Conservation (phyloP, 2,797 vertebrate species). For the Mormyrus hasselquistii region DNA sequence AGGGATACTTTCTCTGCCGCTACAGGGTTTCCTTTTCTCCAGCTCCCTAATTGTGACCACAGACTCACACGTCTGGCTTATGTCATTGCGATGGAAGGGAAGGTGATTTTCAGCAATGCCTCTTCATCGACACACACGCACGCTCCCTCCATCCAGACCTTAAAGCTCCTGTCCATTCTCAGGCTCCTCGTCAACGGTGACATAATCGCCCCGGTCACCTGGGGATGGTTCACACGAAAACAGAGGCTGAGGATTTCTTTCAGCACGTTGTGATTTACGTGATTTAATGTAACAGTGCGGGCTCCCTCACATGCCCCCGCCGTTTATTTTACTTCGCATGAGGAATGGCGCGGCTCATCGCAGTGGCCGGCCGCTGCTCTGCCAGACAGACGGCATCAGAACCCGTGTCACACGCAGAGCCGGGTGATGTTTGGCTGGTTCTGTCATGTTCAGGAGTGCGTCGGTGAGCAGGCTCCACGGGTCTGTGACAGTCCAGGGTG, state of each 20-base stretch:
- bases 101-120: constrained; percentile 61
- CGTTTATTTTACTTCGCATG: constrained; percentile 44
- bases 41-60: constrained; percentile 25
- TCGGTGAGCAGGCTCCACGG: neutral
- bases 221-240: constrained; percentile 60
- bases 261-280: constrained; percentile 34
- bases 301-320: constrained; percentile 14
- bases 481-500: neutral
- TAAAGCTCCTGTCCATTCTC: constrained; percentile 57
- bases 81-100: constrained; percentile 61
- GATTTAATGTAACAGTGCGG: constrained; percentile 34
- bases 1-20: neutral
- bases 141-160: constrained; percentile 44
- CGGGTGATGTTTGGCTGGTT: neutral
- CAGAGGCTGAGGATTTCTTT: constrained; percentile 58
- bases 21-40: constrained; percentile 12
- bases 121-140: constrained; percentile 38
- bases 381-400: neutral
- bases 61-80: constrained; percentile 60
- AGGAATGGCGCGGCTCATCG: constrained; percentile 34
- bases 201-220: constrained; percentile 51
- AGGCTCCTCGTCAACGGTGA: constrained; percentile 43
- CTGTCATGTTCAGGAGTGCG: neutral
- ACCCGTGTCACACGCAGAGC: neutral
- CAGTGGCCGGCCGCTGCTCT: constrained; percentile 16